phyloP scores from a whole-genome alignment of 1,140 invertebrate species.

The Pygmarrhopalites habei region DNA sequence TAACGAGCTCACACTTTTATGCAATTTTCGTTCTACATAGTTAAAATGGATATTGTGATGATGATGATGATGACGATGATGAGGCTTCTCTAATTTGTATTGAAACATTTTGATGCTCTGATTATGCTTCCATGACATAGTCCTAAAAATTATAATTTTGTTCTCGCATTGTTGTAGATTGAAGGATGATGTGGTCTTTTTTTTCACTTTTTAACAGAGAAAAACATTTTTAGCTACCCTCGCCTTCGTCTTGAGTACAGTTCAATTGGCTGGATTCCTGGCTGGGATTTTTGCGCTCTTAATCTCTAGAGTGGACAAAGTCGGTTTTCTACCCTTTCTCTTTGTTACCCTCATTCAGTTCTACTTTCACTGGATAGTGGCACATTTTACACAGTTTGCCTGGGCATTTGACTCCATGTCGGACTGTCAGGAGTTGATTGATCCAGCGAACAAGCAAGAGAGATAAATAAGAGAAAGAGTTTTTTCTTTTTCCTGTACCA shows the following conservation, averaged over 20 bases:
- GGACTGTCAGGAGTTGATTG: conserved; percentile 3
- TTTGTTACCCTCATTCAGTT: neutral
- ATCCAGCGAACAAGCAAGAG: neutral
- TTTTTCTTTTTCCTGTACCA: too few species aligned
- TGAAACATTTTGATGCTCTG: neutral
- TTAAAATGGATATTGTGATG: neutral
- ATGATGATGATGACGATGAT: neutral
- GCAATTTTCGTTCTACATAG: neutral
- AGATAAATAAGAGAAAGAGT: too few species aligned
- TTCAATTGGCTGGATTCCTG: conserved; percentile 7
- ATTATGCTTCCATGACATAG: neutral
- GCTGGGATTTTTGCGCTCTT: conserved; percentile 2
- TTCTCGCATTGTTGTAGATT: neutral
- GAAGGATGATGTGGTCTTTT: neutral
- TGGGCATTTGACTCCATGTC: neutral
- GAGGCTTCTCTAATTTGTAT: neutral
- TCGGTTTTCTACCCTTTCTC: neutral
- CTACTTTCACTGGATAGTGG: conserved; percentile 2
- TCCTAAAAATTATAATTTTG: neutral
- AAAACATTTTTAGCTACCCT: neutral
- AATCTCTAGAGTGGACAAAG: neutral
- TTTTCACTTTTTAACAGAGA: neutral
- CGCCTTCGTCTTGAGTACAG: neutral
- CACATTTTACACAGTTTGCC: neutral
- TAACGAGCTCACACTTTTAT: too few species aligned